Base-by-base conservation (phyloP, 2,888 invertebrate species). In the Neoaliturus tenellus region DNA sequence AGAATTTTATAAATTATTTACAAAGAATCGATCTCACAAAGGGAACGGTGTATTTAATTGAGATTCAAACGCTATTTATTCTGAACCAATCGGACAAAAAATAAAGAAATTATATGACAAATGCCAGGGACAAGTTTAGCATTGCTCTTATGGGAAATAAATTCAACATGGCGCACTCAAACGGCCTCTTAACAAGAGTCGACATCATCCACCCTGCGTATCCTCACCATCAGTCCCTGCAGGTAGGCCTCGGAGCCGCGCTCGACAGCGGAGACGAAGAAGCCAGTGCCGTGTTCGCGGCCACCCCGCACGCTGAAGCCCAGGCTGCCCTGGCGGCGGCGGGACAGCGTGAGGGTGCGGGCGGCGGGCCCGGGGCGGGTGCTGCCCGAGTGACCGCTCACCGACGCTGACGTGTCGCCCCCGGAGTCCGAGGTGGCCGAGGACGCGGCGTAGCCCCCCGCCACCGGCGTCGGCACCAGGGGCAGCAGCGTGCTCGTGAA, bases 251-350 rank as follows among this genome's bases (percentile, higher is more conserved):
- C 97, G 0, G 97, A 97, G 83, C 96, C 96, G 41, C 95, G 93
- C 87, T 97, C 96, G 10, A 98, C 95, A 89, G 95, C 95, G 28
- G 98, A 97, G 84, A 98, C 95, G 91, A 97, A 98, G 91, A 98
- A 96, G 39, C 98, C 98, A 0, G 97, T 96, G 31, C 96, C 96
- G 90, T 98, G 97, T 89, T 98, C 98, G 86, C 95, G 93, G 20
- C 98, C 98, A 35, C 97, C 97, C 2, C 97, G 93, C 83, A 97
- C 91, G 1, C 96, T 95, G 90, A 97, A 97, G 0, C 97, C 97
- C 88, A 95, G 95, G 25, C 94, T 94, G 6, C 95, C 85, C n/a
- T 86, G 86, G 28, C 80, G 83, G 6, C 58, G 82, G 20, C 81
- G 58, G 44, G 28, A 39, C 41, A 81, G 41, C 28, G 81, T 41